These are phyloP conservation scores for Nylanderia fulva DNA, from an alignment of 1,140 invertebrate genomes.

Conservation along the genomic window DNA sequence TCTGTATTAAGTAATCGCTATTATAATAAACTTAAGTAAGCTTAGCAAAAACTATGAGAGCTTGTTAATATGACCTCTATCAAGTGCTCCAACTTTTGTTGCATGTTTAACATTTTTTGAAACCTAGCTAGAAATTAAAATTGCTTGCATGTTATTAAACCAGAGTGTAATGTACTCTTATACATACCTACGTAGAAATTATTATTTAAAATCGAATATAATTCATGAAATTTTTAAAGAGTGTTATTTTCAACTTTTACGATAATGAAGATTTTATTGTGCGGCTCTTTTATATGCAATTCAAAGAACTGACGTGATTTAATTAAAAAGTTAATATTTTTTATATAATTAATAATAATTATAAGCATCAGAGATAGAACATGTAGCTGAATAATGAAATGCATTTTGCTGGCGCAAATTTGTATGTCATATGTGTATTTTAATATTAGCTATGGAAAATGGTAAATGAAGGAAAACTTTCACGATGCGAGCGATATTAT, in stretches of 20 bases:
- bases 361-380: background rate
- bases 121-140: background rate
- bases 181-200: background rate
- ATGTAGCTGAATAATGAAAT: conserved; percentile 2
- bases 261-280: background rate
- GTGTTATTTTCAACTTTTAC: background rate
- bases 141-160: conserved; percentile 9
- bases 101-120: conserved; percentile 16
- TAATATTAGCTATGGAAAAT: background rate
- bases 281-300: background rate
- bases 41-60: conserved; percentile 37
- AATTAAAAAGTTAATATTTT: background rate
- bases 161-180: background rate
- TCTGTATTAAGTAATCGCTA: conserved; percentile 48
- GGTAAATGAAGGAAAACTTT: background rate
- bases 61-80: conserved; percentile 60
- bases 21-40: conserved; percentile 63
- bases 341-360: background rate
- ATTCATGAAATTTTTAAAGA: background rate
- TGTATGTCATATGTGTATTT: background rate
- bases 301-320: background rate
- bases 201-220: background rate
- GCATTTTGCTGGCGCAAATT: background rate
- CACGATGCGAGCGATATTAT: background rate
- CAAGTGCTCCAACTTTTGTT: conserved; percentile 8